Base-by-base conservation (phyloP, 2,797 vertebrate genomes). In the Sarcophilus harrisii region DNA sequence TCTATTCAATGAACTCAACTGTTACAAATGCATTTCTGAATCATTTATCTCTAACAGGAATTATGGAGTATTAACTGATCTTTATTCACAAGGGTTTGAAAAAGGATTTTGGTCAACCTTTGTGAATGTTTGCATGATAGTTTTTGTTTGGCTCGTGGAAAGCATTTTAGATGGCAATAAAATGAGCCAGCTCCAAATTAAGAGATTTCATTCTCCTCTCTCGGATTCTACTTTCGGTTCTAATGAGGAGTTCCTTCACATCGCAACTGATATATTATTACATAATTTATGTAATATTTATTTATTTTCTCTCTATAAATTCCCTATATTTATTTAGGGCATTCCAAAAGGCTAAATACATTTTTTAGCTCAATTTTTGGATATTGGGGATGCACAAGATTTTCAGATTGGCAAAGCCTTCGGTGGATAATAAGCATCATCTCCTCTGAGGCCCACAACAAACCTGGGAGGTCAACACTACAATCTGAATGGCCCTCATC, bases 171-270 rank as follows among this genome's bases (percentile, higher is more conserved):
- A 49, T 45, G 10, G 24, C 21, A 12, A 45, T 45, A 24, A 45
- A 3, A 96, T 87, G 32, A 91, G 30, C 49, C 92, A 58, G 73
- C 96, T 89, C 92, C 96, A 95, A 95, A 97, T 97, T 95, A 94
- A 94, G 96, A 94, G 58, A 13, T 54, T 95, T 95, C 21, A 62
- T 93, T 62, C 58, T 90, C 58, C 90, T 49, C 58, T 45, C 73
- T 28, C 73, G 3, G 4, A 49, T 45, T 62, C 92, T 95, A 28
- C 38, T 45, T 94, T 81, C 59, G 29, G 81, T 73, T 92, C 92
- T 66, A 57, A 27, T 0, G 30, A 81, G 66, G 52, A 93, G 93
- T 57, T 52, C 94, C 21, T 8, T 28, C 32, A 73, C 21, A 45
- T 45, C 6, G 38, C 38, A 45, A 9, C 18, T 45, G 8, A 81